These are phyloP conservation scores for Halcyon chelicuti DNA, from an alignment of 2,797 vertebrate species.

Conservation along the genomic window DNA sequence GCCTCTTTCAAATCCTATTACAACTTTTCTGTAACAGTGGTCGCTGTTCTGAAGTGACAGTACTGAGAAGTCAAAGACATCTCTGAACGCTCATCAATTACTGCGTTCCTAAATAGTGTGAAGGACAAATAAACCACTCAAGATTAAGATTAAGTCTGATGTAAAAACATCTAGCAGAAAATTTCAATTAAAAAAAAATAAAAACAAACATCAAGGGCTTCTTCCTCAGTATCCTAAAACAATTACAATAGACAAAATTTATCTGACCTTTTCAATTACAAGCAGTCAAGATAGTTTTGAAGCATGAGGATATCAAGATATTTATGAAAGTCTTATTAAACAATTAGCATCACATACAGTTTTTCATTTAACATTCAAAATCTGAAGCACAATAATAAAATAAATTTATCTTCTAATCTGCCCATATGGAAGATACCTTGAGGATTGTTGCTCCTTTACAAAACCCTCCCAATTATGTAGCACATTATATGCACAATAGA, in stretches of 20 bases:
- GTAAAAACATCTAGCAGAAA: not conserved
- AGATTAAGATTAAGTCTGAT: not conserved
- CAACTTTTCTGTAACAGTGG: not conserved
- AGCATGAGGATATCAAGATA: not conserved
- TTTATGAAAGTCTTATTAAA: not conserved
- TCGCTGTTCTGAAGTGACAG: not conserved
- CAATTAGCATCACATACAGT: rapidly evolving
- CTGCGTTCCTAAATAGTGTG: not conserved
- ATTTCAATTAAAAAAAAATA: not conserved
- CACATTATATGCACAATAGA: not conserved
- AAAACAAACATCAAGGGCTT: not conserved
- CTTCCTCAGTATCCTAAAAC: not conserved
- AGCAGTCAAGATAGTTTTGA: not conserved
- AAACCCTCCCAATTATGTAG: not conserved
- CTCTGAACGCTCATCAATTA: not conserved
- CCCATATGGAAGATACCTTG: not conserved
- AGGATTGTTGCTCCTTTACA: not conserved
- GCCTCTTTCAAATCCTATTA: no score
- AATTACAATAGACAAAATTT: not conserved
- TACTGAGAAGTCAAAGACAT: not conserved
- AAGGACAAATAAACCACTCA: not conserved
- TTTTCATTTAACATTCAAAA: not conserved
- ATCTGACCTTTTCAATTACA: not conserved
- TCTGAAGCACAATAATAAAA: not conserved
- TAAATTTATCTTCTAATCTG: not conserved